These are phyloP conservation scores for Schizopygopsis pylzovi DNA, from an alignment of 2,797 vertebrate genomes.

Conservation along the genomic window DNA sequence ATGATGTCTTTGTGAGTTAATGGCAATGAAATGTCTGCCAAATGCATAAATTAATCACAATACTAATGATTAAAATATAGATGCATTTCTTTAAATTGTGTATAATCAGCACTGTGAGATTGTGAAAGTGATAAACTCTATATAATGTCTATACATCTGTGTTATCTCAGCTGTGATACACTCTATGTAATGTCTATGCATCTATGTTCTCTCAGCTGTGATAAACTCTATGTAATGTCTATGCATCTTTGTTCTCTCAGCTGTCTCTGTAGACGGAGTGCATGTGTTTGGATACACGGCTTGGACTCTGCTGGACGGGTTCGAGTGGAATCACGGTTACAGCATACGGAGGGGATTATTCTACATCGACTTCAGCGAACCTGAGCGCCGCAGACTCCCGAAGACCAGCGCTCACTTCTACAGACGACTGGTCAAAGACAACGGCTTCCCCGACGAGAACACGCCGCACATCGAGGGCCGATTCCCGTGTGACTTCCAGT, in stretches of 20 bases:
- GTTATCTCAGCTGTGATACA: too few relatives aligned
- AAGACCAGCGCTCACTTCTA: constrained; percentile 92
- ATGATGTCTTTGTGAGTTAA: not conserved
- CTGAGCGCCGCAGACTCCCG: constrained; percentile 81
- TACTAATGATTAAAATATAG: not conserved
- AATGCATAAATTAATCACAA: not conserved
- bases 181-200: too few relatives aligned
- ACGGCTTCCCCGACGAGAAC: constrained; percentile 84
- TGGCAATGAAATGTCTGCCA: not conserved
- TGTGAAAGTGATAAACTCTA: not conserved
- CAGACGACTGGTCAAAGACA: constrained; percentile 81
- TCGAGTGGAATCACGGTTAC: constrained; percentile 92
- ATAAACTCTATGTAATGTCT: not conserved
- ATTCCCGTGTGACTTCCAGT: constrained; percentile 93
- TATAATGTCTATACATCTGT: too few relatives aligned
- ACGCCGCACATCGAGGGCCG: constrained; percentile 70
- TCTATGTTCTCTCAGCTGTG: constrained; percentile 77
- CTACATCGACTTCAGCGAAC: constrained; percentile 85
- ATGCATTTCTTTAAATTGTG: not conserved
- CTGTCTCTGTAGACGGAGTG: constrained; percentile 83
- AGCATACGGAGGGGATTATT: constrained; percentile 87
- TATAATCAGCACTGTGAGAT: not conserved
- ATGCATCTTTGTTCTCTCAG: constrained; percentile 69
- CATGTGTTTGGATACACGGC: constrained; percentile 90
- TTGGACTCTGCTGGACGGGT: constrained; percentile 95